phyloP scores from a whole-genome alignment of 2,888 invertebrate genomes.

The Folsomia manolachei region DNA sequence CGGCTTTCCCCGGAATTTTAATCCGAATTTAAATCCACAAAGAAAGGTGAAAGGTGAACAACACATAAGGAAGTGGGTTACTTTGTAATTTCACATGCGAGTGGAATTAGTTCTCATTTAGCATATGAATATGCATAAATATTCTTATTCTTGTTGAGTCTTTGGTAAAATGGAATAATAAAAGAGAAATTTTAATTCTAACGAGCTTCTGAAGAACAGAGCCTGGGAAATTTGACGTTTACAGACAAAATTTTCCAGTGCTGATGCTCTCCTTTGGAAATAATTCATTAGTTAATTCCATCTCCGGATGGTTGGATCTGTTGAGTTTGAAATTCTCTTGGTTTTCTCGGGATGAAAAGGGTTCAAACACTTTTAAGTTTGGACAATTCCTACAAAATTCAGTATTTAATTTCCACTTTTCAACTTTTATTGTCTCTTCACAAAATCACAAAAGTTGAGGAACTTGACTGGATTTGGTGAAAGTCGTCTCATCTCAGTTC shows the following conservation, averaged over 20 bases:
- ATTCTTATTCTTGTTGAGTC: background rate
- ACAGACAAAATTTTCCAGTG: background rate
- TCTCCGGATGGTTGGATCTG: background rate
- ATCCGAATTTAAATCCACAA: background rate
- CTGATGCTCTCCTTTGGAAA: background rate
- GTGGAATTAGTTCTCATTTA: background rate
- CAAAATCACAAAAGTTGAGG: background rate
- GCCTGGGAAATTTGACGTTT: background rate
- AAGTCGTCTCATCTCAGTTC: too few relatives aligned
- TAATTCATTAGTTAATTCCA: background rate
- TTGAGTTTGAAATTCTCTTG: background rate
- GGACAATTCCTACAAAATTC: background rate
- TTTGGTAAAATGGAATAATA: background rate
- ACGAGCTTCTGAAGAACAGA: background rate
- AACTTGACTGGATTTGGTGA: too few relatives aligned
- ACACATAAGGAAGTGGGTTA: background rate
- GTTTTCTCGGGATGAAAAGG: background rate
- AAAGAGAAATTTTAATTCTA: background rate
- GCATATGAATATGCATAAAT: too few relatives aligned
- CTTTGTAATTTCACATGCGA: too few relatives aligned
- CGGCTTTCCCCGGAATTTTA: background rate
- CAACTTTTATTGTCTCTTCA: background rate
- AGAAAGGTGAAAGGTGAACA: background rate
- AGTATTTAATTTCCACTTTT: background rate
- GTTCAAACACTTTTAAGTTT: background rate